A percentile compares a stretch with the other conserved stretches of the same genome.
Evolutionary conservation across 2,797 vertebrate genomes (phyloP).

Genomic region (Chromis chromis): DNA sequence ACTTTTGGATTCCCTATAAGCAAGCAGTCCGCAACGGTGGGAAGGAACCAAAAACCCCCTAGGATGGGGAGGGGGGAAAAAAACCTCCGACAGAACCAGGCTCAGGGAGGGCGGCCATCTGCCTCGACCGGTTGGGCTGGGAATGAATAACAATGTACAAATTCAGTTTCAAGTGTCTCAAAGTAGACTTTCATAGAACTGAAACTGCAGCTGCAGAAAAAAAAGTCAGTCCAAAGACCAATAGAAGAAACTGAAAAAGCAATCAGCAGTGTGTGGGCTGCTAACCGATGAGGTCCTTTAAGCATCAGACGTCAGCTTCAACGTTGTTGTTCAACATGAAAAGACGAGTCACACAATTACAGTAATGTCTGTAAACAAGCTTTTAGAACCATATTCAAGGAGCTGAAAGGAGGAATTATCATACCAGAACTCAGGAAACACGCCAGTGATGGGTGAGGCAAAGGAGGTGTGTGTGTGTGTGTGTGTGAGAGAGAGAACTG

Average conservation of each 20-base stretch:
- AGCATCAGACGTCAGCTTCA: conserved; percentile 4
- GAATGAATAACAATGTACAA: too few species aligned
- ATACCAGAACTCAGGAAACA: conserved; percentile 51
- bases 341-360: conserved; percentile 5
- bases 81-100: too few species aligned
- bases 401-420: conserved; percentile 67
- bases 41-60: too few species aligned
- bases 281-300: conserved; percentile 1
- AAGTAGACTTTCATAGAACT: too few species aligned
- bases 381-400: conserved; percentile 39
- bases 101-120: too few species aligned
- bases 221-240: too few species aligned
- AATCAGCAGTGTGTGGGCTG: background rate
- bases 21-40: too few species aligned
- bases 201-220: too few species aligned
- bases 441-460: conserved; percentile 33
- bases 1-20: too few species aligned
- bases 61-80: too few species aligned
- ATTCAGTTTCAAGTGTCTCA: too few species aligned
- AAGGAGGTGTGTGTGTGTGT: background rate
- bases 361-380: conserved; percentile 37
- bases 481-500: conserved; percentile 2
- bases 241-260: background rate
- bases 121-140: too few species aligned
- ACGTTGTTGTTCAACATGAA: conserved; percentile 15